Conservation (phyloP, 37 sponge, comb jelly and placozoan genomes). For the Petrosia ficiformis region DNA sequence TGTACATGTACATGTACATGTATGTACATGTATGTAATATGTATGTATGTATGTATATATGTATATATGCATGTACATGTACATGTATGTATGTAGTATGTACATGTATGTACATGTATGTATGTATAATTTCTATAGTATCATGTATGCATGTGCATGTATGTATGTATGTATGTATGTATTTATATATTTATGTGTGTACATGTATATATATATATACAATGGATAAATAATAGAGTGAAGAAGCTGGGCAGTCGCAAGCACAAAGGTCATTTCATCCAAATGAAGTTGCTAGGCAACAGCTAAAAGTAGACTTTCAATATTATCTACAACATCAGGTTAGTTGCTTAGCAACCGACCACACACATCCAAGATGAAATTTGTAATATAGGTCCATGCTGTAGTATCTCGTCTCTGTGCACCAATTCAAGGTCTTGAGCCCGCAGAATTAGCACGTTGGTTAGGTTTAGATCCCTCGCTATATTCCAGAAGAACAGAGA, state of each 20-base stretch:
- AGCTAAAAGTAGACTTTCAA: conserved; percentile 52
- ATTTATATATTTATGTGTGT: no score
- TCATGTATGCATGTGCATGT: no score
- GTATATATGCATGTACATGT: no score
- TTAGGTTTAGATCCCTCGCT: conserved; percentile 58
- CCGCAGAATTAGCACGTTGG: conserved; percentile 82
- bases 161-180: no score
- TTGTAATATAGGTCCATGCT: conserved; percentile 68
- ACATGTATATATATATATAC: no score
- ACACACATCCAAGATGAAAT: conserved; percentile 11
- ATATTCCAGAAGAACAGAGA: conserved; percentile 21
- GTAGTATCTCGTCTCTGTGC: conserved; percentile 91
- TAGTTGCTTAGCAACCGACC: background rate
- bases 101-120: no score
- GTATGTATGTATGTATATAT: no score
- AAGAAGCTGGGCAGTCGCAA: conserved; percentile 13
- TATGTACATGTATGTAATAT: no score
- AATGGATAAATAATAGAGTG: background rate
- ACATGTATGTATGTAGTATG: no score
- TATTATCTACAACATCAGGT: conserved; percentile 84
- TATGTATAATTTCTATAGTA: no score
- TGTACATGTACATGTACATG: no score
- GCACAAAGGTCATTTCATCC: conserved; percentile 88
- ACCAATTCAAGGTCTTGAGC: conserved; percentile 82
- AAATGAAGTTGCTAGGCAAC: conserved; percentile 53